Base-by-base conservation (phyloP, 2,113 vertebrate species). In the Vulpes ferrilata region DNA sequence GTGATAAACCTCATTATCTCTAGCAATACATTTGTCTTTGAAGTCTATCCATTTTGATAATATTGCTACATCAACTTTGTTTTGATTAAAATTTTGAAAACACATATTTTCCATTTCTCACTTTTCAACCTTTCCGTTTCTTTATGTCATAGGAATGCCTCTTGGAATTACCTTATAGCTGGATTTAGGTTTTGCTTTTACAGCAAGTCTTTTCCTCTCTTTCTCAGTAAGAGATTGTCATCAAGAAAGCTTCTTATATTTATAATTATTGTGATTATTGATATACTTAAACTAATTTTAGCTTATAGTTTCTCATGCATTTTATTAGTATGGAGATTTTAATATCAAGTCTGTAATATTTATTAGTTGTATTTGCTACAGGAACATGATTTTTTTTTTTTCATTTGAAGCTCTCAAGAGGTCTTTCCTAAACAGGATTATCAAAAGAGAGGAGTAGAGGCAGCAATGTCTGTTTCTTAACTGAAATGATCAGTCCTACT, bases 181-280 rank as follows among this genome's bases (percentile, higher is more conserved):
- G 11, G 10, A 94, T 74, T 94, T 81, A 69, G 19, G 27, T 81
- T 93, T 93, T 96, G 57, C 5, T 86, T 91, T 86, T 57, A 10
- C 16, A 62, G 23, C 60, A 51, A 88, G 27, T 80, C 20, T 67
- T 22, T 88, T 16, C 81, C 11, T 53, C 51, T 17, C 38, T 13
- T 15, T 43, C 51, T 62, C 5, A 7, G 7, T 30, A 55, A 53
- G 15, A 65, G 3, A 27, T 8, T 79, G 10, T 43, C 16, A 92
- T 38, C 15, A 92, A 86, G n/a, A 60, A 95, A 88, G 2, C 65
- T 76, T 32, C 19, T 65, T 53, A 48, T 74, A 65, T 85, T 76
- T 88, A 35, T 23, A 78, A 43, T 67, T 78, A 22, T 38, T 88
- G 0, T 83, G 27, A 80, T 83, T 87, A 92, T 8, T 86, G 27